Conservation (phyloP, 2,113 vertebrate genomes). For the Notarius lentiginosus region DNA sequence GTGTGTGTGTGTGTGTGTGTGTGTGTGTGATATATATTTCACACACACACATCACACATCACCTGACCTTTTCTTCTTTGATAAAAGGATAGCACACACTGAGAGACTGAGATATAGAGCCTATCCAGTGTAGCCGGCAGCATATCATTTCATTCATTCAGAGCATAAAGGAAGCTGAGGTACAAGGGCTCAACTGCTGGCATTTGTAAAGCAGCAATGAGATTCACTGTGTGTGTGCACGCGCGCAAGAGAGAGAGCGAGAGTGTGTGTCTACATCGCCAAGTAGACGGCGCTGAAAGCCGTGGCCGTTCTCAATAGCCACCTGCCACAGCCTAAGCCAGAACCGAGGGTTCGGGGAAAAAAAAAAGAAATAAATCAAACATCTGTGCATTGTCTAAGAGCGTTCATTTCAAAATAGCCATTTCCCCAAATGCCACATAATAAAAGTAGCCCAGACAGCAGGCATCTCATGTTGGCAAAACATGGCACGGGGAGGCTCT, state of each 20-base stretch:
- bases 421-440: constrained; percentile 16
- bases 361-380: not conserved
- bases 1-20: too few relatives aligned
- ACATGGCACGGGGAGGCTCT: not conserved
- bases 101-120: not conserved
- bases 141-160: constrained; percentile 8
- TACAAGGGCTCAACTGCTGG: constrained; percentile 1
- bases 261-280: not conserved
- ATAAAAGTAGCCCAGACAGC: constrained; percentile 46
- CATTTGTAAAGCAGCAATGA: constrained; percentile 22
- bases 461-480: constrained; percentile 29
- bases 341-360: not conserved
- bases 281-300: not conserved
- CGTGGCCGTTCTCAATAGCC: constrained; percentile 24
- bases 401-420: constrained; percentile 23
- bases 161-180: not conserved
- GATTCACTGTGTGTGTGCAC: not conserved
- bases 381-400: constrained; percentile 20
- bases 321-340: constrained; percentile 11
- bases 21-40: too few relatives aligned
- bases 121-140: not conserved
- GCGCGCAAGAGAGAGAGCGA: too few relatives aligned
- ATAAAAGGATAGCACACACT: not conserved
- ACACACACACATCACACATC: not conserved
- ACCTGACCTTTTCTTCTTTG: not conserved